Base-by-base conservation (phyloP, 2,888 invertebrate genomes). In the Ernsta delagoae region DNA sequence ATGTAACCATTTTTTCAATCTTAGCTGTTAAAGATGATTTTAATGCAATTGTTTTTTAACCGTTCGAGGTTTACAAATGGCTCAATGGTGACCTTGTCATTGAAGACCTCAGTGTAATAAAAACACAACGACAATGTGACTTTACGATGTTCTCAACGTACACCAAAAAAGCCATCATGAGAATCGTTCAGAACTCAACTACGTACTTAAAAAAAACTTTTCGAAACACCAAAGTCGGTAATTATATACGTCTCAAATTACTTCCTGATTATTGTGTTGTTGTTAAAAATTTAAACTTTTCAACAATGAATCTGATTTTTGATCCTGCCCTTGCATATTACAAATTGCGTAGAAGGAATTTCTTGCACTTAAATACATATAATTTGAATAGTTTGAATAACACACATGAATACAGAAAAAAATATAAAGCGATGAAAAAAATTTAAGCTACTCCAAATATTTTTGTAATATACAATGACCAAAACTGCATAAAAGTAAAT, bases 91-190 rank as follows among this genome's bases (percentile, higher is more conserved):
- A 73, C 75, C 76, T 76, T 70, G 69, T 76, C 72, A 72, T 70
- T 68, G 71, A 68, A 72, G 72, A 70, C 59, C 65, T 70, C 36
- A 69, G 70, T 70, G 65, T 67, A 73, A 72, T 72, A 75, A 76
- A 75, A 75, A 74, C 73, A 60, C 60, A 54, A 12, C 54, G 62
- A 71, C 54, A 68, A 75, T 70, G 73, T 74, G 74, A 75, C 75
- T 74, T 76, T 74, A 70, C 64, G 61, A 65, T 65, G 70, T 72
- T 63, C 64, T 62, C 66, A 48, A 68, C 31, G 60, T 54, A 61
- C 57, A 34, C 12, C 63, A 69, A 69, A 69, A 65, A 69, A 54
- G 12, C 34, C 50, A 8, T 43, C 53, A 63, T 69, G 69, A 45
- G 64, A 45, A 48, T 53, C 16, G 48, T 57, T 69, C 31, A 63